These are phyloP conservation scores for Capreolus pygargus DNA, from an alignment of 2,113 vertebrate species.

Conservation along the genomic window DNA sequence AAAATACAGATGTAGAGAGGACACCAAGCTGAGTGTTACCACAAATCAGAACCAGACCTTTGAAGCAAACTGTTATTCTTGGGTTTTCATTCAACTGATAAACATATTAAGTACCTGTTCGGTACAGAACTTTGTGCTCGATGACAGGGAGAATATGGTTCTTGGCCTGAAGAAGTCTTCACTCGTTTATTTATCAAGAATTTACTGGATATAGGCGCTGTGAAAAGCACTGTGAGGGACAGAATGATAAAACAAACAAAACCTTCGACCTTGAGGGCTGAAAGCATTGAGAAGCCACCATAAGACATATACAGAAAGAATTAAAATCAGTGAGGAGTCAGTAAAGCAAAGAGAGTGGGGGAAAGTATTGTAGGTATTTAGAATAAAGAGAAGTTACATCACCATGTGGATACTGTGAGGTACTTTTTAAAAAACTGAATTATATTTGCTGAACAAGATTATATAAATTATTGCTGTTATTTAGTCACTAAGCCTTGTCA, in stretches of 20 bases:
- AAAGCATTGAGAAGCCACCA: not conserved
- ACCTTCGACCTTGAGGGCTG: not conserved
- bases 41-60: not conserved
- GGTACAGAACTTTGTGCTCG: not conserved
- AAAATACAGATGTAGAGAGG: not conserved
- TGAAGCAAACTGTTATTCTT: not conserved
- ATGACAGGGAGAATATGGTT: not conserved
- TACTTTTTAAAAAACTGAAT: not conserved
- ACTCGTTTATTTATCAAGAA: not conserved
- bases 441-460: not conserved
- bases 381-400: not conserved
- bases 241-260: not conserved
- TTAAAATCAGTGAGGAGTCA: not conserved
- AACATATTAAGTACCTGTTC: not conserved
- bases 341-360: not conserved
- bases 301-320: not conserved
- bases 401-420: not conserved
- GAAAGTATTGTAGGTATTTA: not conserved
- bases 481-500: not conserved
- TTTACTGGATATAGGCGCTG: not conserved
- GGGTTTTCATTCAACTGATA: not conserved
- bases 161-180: not conserved
- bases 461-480: not conserved
- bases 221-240: not conserved
- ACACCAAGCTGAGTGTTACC: not conserved